Percentiles rank a stretch among this genome's conserved stretches.
These are phyloP conservation scores for Pluvialis apricaria DNA, from an alignment of 2,113 vertebrate species.

Conservation along the genomic window DNA sequence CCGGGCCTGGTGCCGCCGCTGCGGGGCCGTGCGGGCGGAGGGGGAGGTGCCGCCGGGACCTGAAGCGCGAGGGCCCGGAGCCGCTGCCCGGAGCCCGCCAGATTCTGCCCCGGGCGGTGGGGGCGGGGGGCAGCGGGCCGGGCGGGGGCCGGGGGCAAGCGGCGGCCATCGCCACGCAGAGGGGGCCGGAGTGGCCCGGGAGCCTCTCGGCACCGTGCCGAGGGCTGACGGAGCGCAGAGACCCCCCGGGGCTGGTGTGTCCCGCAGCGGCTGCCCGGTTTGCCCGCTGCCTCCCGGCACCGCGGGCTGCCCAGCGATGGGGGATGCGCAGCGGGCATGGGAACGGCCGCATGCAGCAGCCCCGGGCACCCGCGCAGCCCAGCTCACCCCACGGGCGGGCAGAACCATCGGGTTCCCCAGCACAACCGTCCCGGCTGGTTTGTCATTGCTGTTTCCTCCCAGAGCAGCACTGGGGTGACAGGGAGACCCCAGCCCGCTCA, in stretches of 20 bases:
- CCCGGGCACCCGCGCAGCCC: not conserved
- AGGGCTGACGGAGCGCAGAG: not conserved
- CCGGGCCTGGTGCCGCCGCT: no score
- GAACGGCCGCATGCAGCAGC: not conserved
- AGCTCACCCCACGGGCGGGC: fast-evolving
- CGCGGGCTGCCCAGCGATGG: not conserved
- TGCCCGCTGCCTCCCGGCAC: not conserved
- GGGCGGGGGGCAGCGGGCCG: not conserved
- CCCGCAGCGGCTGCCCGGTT: not conserved
- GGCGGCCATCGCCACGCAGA: not conserved
- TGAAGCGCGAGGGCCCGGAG: not conserved
- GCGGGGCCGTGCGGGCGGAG: not conserved
- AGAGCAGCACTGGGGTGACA: not conserved
- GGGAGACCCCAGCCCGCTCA: no score
- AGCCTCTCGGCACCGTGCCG: not conserved
- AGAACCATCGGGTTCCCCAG: fast-evolving
- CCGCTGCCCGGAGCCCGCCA: not conserved
- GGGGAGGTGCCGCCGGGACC: no score
- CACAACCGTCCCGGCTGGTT: not conserved
- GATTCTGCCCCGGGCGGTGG: not conserved
- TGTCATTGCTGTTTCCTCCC: not conserved
- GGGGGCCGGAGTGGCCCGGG: not conserved
- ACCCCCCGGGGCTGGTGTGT: not conserved
- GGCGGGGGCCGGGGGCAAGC: not conserved
- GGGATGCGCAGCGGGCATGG: fast-evolving